Evolutionary conservation across 2,888 invertebrate genomes (phyloP), one percentile per base, ranked within the genome.

Genomic region (Chloromyia formosa): DNA sequence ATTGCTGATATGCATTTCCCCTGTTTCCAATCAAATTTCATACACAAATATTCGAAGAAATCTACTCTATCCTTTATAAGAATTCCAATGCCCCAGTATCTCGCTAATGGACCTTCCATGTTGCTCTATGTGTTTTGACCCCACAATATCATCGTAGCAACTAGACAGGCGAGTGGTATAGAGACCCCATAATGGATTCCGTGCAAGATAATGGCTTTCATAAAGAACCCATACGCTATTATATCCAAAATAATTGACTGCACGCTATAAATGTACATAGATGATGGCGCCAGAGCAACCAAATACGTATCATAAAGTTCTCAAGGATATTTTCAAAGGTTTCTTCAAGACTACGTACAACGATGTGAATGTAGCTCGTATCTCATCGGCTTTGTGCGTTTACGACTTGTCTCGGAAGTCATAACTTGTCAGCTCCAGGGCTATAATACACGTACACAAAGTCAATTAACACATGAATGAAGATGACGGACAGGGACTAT

Each of bases 381-480:
- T 35, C 16, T 18, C n/a, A 9, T 14, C 23, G 23, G 23, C 16
- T 53, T n/a, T 23, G 10, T 60, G 22, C 54, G 53, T 69, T 69
- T 69, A 69, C 18, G 68, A 69, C 53, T 16, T 53, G 68, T 23
- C 68, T 54, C 68, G 9, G 4, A 23, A 53, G 68, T 69, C 68
- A 69, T 69, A 53, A 69, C 35, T 54, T 69, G 40, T 10, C 16
- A 23, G 27, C 54, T 42, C 35, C n/a, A 23, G 27, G 68, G 14
- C 7, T 23, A 54, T 69, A 53, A 69, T 69, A 69, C 53, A 69
- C 53, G 54, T 23, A 35, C 27, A 35, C 27, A 35, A 54, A 54
- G 54, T 69, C 68, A 69, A 69, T 69, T 69, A 69, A 69, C 68
- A 54, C 40, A 62, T 40, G 40, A 20, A 10, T 20, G 56, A 56